phyloP scores from a whole-genome alignment of 2,797 vertebrate genomes.

The Astyanax mexicanus region DNA sequence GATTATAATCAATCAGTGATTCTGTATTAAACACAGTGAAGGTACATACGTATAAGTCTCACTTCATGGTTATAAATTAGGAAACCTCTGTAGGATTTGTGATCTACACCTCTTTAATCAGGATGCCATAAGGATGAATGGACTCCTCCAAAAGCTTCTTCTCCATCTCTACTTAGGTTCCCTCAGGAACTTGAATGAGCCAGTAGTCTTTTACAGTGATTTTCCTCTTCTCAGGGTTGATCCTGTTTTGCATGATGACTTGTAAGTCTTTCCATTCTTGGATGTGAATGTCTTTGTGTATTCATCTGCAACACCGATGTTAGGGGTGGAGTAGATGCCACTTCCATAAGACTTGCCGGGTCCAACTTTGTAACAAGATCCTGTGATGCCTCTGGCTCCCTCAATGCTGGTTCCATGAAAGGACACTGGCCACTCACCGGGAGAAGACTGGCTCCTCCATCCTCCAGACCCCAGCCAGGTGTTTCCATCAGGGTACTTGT shows the following conservation, averaged over 20 bases:
- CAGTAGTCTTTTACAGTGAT: not conserved
- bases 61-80: too few species aligned
- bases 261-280: slow-evolving; percentile 39
- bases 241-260: slow-evolving; percentile 48
- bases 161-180: slow-evolving; percentile 36
- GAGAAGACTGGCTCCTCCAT: slow-evolving; percentile 19
- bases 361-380: slow-evolving; percentile 18
- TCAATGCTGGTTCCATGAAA: slow-evolving; percentile 41
- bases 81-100: too few species aligned
- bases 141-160: slow-evolving; percentile 30
- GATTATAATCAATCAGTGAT: too few species aligned
- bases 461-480: slow-evolving; percentile 31
- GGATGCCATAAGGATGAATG: slow-evolving; percentile 55
- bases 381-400: slow-evolving; percentile 12
- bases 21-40: too few species aligned
- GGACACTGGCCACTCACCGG: slow-evolving; percentile 49
- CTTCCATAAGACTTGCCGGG: not conserved
- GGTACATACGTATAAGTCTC: too few species aligned
- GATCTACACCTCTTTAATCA: slow-evolving; percentile 37
- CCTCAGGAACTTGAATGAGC: slow-evolving; percentile 39
- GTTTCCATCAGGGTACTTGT: slow-evolving; percentile 48
- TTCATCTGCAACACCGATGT: not conserved
- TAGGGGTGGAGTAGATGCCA: slow-evolving; percentile 53
- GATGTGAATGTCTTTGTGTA: slow-evolving; percentile 47
- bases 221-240: slow-evolving; percentile 30